Evolutionary conservation across 2,113 vertebrate genomes (phyloP).

Genomic region (Chelonoidis abingdonii): DNA sequence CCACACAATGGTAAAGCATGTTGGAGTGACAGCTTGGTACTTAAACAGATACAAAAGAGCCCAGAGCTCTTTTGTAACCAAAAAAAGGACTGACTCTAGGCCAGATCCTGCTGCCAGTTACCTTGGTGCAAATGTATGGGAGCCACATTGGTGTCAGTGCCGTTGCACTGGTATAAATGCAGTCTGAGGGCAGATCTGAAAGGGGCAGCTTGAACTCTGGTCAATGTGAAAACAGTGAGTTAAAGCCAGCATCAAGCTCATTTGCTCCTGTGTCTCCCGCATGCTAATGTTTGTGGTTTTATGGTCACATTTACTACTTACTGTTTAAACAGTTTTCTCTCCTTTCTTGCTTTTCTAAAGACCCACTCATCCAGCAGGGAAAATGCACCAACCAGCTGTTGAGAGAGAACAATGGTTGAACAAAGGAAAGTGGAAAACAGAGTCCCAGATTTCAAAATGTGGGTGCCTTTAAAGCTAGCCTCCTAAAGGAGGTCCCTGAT

Average conservation of each 20-base stretch:
- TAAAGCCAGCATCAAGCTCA: background rate
- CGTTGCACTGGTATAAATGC: background rate
- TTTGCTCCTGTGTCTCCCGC: background rate
- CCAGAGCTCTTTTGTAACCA: background rate
- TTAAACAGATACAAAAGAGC: background rate
- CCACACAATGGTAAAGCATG: background rate
- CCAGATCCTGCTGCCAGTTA: background rate
- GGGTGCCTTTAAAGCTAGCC: background rate
- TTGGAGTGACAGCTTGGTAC: background rate
- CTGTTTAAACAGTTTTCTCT: background rate
- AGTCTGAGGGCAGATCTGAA: background rate
- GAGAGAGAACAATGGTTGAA: background rate
- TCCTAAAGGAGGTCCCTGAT: background rate
- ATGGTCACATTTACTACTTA: background rate
- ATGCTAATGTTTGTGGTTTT: background rate
- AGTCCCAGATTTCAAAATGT: background rate
- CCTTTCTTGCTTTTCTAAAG: background rate
- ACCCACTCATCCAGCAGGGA: background rate
- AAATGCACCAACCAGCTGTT: background rate
- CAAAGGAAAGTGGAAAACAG: background rate
- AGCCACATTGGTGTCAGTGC: background rate
- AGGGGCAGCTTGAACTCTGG: background rate
- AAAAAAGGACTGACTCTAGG: background rate
- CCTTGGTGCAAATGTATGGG: background rate
- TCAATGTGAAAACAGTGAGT: background rate